Evolutionary conservation across 2,888 invertebrate species (phyloP).

Genomic region (Rotaria magnacalcarata): DNA sequence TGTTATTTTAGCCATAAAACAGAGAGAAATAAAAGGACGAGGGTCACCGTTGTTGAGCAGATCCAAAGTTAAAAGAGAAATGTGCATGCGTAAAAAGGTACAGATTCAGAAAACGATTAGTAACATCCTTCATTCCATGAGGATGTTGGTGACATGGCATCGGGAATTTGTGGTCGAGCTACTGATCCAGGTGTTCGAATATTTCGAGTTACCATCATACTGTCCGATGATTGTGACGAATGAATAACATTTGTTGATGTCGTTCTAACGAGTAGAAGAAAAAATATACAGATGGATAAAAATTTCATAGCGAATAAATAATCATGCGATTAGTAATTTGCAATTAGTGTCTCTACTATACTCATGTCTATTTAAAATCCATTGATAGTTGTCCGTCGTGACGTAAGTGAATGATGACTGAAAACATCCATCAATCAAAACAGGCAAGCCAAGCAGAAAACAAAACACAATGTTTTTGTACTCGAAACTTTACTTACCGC

Average conservation of each 20-base stretch:
- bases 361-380: slow-evolving; percentile 1
- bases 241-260: neutral
- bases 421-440: neutral
- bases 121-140: slow-evolving; percentile 37
- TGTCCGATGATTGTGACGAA: slow-evolving; percentile 13
- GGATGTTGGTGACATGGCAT: neutral
- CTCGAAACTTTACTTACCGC: neutral
- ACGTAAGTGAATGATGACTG: neutral
- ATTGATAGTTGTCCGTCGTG: neutral
- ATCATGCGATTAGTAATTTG: neutral
- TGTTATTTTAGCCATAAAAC: neutral
- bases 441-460: neutral
- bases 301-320: neutral
- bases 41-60: slow-evolving; percentile 22
- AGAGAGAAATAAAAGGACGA: neutral
- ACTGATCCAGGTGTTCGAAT: neutral
- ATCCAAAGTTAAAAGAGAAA: neutral
- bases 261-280: neutral
- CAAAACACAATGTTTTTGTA: neutral
- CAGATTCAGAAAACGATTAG: neutral
- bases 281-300: neutral
- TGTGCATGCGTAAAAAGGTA: neutral
- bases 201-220: neutral
- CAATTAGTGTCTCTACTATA: neutral
- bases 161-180: slow-evolving; percentile 19